Percentiles rank a stretch among this genome's conserved stretches.
Conservation (phyloP, 2,797 vertebrate species). For the Dendrocincla fuliginosa region DNA sequence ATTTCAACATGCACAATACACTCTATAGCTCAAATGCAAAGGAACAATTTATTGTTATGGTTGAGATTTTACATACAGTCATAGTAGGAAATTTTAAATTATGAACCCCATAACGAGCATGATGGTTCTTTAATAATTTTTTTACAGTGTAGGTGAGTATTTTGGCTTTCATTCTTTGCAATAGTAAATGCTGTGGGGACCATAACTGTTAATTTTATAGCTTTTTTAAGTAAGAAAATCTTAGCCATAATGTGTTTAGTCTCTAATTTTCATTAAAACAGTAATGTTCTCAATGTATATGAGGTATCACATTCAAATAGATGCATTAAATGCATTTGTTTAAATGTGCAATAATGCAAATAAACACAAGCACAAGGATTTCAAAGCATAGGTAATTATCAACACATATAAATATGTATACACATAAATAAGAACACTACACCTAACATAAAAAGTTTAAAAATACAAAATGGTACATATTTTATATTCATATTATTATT, state of each 20-base stretch:
- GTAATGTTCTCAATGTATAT: constrained; percentile 39
- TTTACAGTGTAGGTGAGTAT: neutral
- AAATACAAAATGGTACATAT: constrained; percentile 21
- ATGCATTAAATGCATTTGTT: constrained; percentile 69
- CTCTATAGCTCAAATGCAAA: constrained; percentile 35
- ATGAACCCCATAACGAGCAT: neutral
- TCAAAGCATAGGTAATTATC: constrained; percentile 66
- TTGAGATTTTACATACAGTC: constrained; percentile 66
- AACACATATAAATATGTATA: constrained; percentile 56
- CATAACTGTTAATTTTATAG: constrained; percentile 64
- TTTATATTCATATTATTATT: constrained; percentile 39
- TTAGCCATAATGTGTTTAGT: constrained; percentile 46
- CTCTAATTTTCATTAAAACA: constrained; percentile 45
- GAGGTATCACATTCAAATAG: constrained; percentile 74
- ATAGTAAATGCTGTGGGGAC: neutral
- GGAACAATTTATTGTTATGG: constrained; percentile 38
- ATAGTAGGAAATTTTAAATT: constrained; percentile 70
- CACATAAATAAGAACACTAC: constrained; percentile 34
- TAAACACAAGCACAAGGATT: constrained; percentile 72
- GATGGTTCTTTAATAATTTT: neutral
- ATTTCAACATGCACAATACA: constrained; percentile 73
- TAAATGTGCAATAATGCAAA: constrained; percentile 76
- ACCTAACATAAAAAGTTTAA: constrained; percentile 35
- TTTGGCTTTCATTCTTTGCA: neutral
- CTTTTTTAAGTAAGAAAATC: constrained; percentile 61